phyloP scores from a whole-genome alignment of 2,888 invertebrate genomes.

The Phortica okadai region DNA sequence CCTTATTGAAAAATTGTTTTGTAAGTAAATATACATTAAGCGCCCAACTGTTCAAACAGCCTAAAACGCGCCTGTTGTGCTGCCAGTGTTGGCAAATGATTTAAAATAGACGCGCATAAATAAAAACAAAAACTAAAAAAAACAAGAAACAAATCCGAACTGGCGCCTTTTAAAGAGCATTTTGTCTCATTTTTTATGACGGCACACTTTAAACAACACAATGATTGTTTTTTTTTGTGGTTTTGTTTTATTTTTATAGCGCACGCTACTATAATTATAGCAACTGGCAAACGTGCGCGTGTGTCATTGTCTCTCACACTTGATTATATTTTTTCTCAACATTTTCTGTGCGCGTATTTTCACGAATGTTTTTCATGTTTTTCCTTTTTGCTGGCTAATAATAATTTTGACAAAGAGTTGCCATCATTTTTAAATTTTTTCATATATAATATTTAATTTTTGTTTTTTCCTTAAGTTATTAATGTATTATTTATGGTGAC shows the following conservation, averaged over 20 bases:
- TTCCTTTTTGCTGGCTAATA: conserved; percentile 9
- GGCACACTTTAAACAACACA: conserved; percentile 14
- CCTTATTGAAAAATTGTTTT: no score
- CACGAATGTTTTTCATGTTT: neutral
- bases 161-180: conserved; percentile 3
- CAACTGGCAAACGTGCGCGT: neutral
- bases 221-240: neutral
- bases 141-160: neutral
- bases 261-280: conserved; percentile 22
- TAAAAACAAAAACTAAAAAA: neutral
- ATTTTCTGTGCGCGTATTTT: neutral
- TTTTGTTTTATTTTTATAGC: conserved; percentile 21
- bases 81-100: neutral
- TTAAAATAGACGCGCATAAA: neutral
- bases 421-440: neutral
- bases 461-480: conserved; percentile 9
- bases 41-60: neutral
- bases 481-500: conserved; percentile 26
- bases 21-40: no score
- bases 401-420: conserved; percentile 8
- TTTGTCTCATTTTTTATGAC: neutral
- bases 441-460: neutral
- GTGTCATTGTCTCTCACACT: conserved; percentile 1
- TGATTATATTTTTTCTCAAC: neutral
- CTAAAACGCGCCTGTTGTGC: neutral